These are phyloP conservation scores for Tribolium madens DNA, from an alignment of 1,140 invertebrate species.

Conservation along the genomic window DNA sequence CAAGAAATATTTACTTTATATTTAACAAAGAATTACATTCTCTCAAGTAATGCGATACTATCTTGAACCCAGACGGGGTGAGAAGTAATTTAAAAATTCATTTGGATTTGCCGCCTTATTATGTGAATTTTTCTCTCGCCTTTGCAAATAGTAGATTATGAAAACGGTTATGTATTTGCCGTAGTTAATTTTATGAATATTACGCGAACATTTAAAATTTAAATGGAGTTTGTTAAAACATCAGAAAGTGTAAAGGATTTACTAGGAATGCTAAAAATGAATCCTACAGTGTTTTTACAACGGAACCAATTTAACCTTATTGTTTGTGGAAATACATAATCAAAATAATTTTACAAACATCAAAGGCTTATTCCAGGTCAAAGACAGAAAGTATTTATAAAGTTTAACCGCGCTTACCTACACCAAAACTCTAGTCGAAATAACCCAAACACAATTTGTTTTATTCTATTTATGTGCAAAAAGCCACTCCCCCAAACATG, in stretches of 20 bases:
- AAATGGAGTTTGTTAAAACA: constrained; percentile 9
- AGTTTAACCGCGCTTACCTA: background rate
- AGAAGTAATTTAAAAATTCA: constrained; percentile 26
- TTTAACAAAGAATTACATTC: constrained; percentile 23
- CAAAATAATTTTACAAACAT: background rate
- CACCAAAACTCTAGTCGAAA: too few relatives aligned
- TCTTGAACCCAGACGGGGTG: constrained; percentile 11
- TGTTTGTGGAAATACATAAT: background rate
- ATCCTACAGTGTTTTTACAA: background rate
- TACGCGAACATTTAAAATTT: constrained; percentile 1
- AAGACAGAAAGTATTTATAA: background rate
- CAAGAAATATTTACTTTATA: constrained; percentile 25
- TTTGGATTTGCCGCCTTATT: constrained; percentile 18
- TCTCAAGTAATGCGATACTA: constrained; percentile 14
- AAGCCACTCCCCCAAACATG: too few relatives aligned
- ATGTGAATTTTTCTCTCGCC: background rate
- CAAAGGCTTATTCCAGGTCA: background rate
- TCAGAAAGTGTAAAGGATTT: background rate
- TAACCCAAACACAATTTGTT: too few relatives aligned
- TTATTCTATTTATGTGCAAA: too few relatives aligned
- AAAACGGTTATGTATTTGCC: constrained; percentile 16
- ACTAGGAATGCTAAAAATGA: background rate
- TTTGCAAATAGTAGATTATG: constrained; percentile 10
- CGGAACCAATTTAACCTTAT: background rate
- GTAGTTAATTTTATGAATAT: constrained; percentile 15